A percentile compares a stretch with the other conserved stretches of the same genome.
Conservation (phyloP, 2,113 vertebrate species). For the Protobothrops flavoviridis region DNA sequence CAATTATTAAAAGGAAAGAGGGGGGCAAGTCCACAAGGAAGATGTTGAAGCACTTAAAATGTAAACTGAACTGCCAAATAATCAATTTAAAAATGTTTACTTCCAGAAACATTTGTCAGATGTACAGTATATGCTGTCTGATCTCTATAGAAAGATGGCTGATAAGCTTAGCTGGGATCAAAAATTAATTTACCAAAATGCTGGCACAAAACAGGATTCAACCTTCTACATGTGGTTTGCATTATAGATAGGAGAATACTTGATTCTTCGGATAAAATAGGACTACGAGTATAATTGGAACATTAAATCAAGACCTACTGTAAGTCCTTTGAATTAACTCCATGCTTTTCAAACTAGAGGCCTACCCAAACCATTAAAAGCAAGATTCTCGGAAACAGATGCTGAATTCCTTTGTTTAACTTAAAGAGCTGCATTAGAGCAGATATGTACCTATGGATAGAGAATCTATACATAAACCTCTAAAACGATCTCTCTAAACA, state of each 20-base stretch:
- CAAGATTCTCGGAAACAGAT: not conserved
- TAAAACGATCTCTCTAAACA: not conserved
- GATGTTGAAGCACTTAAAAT: not conserved
- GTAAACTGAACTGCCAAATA: not conserved
- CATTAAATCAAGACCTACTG: slow-evolving; percentile 14
- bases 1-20: not conserved
- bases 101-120: not conserved
- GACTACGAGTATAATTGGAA: not conserved
- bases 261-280: slow-evolving; percentile 3
- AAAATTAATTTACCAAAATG: not conserved
- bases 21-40: not conserved
- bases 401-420: not conserved
- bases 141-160: not conserved
- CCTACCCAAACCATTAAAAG: not conserved
- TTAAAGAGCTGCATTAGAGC: not conserved
- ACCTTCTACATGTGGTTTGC: not conserved
- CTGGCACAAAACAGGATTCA: not conserved
- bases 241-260: not conserved
- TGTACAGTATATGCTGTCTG: not conserved
- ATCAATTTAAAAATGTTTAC: not conserved
- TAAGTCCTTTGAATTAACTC: slow-evolving; percentile 13
- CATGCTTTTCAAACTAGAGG: slow-evolving; percentile 12
- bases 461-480: not conserved
- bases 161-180: not conserved
- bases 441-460: not conserved